Evolutionary conservation across 2,888 invertebrate genomes (phyloP), one percentile per base, ranked within the genome.

Genomic region (Pseudoips prasinana): DNA sequence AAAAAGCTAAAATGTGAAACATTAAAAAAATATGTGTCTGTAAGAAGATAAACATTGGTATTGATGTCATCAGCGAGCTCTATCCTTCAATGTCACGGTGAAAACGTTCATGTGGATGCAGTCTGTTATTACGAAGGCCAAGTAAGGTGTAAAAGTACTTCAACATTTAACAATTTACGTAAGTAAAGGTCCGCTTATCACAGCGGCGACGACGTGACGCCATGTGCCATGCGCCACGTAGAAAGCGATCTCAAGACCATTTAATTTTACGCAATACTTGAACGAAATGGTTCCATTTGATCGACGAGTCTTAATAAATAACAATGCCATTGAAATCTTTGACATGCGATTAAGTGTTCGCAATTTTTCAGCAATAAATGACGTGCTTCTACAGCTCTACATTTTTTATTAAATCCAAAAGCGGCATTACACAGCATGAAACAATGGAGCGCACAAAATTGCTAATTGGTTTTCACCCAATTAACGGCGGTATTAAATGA

Each of bases 191-290:
- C 51, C 47, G 67, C 73, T 75, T 79, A 77, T 76, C 77, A 73
- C 64, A 44, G 58, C 46, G 44, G 37, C 46, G 50, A 45, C 58
- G 68, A 73, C 68, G 73, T 77, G 76, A 73, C 76, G 76, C 69
- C 65, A 60, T 66, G 79, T 80, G 76, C 79, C 80, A 79, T 82
- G 77, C 78, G 73, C n/a, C 65, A 60, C 66, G 79, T 80, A 76
- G 79, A 81, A 79, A 83, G 77, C 78, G 73, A 78, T 76, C 78
- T 77, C 76, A 80, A 77, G 76, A 80, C 73, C 73, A 64, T 14
- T 14, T 14, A 14, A 14, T 14, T 73, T 79, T 79, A 71, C 73
- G 77, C 68, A 82, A 82, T 64, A 58, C 50, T 46, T 54, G 54
- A 55, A 64, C 60, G 60, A 65, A 63, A 67, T 55, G 60, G 67